A percentile compares a stretch with the other conserved stretches of the same genome.
These are phyloP conservation scores for Sebastes hubbsi DNA, from an alignment of 2,797 vertebrate species.

Conservation along the genomic window DNA sequence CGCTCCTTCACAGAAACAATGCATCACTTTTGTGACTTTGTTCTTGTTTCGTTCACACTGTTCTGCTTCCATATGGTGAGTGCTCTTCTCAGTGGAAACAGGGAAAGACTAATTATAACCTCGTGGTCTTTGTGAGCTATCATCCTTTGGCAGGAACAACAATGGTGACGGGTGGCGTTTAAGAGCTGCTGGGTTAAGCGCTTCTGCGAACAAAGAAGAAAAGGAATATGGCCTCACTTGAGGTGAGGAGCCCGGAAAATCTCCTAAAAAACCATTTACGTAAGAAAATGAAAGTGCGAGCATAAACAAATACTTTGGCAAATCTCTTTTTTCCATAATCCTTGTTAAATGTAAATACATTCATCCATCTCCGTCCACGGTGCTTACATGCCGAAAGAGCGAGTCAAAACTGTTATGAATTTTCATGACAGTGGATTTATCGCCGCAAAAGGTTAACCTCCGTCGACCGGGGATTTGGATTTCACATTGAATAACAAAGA, in stretches of 20 bases:
- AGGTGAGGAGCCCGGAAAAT: conserved; percentile 27
- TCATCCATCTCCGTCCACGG: conserved; percentile 33
- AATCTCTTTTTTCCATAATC: conserved; percentile 22
- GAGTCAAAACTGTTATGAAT: conserved; percentile 47
- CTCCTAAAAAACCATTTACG: conserved; percentile 15
- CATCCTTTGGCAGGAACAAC: conserved; percentile 42
- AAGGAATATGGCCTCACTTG: conserved; percentile 18
- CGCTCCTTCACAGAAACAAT: conserved; percentile 35
- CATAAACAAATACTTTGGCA: conserved; percentile 38
- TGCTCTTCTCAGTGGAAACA: conserved; percentile 34
- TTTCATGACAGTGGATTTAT: conserved; percentile 52
- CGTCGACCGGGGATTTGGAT: conserved; percentile 32
- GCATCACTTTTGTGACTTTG: conserved; percentile 41
- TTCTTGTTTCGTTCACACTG: conserved; percentile 32
- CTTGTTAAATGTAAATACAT: conserved; percentile 39
- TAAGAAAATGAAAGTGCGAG: conserved; percentile 30
- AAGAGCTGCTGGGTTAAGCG: conserved; percentile 38
- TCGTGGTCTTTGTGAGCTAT: conserved; percentile 42
- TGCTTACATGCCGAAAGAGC: conserved; percentile 33
- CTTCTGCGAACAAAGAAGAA: conserved; percentile 12
- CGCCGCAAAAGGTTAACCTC: conserved; percentile 47
- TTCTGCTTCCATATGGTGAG: conserved; percentile 28
- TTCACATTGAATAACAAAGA: conserved; percentile 54
- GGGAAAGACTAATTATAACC: conserved; percentile 52
- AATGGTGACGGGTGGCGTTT: conserved; percentile 1